Conservation (phyloP, 2,113 vertebrate genomes). For the Festucalex cinctus region DNA sequence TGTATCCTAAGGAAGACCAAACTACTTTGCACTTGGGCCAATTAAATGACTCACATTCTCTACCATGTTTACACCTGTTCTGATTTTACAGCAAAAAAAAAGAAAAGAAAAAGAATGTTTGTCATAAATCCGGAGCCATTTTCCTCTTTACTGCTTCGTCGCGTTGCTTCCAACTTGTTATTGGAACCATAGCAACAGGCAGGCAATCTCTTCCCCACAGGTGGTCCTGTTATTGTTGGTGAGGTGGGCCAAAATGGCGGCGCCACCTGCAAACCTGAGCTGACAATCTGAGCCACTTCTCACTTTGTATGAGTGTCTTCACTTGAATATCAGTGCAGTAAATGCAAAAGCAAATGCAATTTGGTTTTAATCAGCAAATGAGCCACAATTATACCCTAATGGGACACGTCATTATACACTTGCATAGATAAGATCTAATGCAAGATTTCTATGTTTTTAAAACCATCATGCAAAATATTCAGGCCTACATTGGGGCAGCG, state of each 20-base stretch:
- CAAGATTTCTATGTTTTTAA: too few species aligned
- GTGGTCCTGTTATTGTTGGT: constrained; percentile 57
- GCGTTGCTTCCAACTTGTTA: constrained; percentile 57
- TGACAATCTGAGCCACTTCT: constrained; percentile 16
- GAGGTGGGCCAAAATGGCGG: constrained; percentile 45
- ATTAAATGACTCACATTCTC: constrained; percentile 35
- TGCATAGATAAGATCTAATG: too few species aligned
- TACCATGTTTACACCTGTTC: constrained; percentile 49
- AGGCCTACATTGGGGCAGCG: too few species aligned
- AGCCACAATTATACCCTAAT: neutral
- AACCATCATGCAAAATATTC: too few species aligned
- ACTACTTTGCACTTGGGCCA: constrained; percentile 10
- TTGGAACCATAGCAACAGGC: constrained; percentile 64
- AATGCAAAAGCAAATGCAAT: neutral
- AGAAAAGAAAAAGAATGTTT: constrained; percentile 32
- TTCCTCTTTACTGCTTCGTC: constrained; percentile 53
- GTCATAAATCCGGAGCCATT: constrained; percentile 52
- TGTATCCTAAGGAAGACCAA: constrained; percentile 13
- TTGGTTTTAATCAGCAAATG: neutral
- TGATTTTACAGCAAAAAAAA: constrained; percentile 28
- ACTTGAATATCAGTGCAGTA: neutral
- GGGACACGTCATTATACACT: too few species aligned
- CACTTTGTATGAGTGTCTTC: neutral
- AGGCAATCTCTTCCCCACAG: constrained; percentile 47
- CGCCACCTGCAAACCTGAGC: constrained; percentile 50